A percentile compares a stretch with the other conserved stretches of the same genome.
phyloP scores from a whole-genome alignment of 2,797 vertebrate genomes.

The Otolemur crassicaudatus region DNA sequence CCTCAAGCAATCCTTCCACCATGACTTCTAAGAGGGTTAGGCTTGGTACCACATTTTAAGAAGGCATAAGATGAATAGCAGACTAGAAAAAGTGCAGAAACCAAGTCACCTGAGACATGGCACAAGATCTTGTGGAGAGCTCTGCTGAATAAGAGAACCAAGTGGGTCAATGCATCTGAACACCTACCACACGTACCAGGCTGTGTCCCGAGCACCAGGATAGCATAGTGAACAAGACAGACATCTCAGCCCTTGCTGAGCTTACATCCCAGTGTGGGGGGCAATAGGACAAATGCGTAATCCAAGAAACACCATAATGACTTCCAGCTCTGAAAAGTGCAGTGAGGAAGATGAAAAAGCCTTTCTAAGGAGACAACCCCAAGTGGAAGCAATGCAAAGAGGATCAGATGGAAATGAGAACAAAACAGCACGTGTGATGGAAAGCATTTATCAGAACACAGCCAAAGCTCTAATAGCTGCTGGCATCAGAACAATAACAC shows the following conservation, averaged over 20 bases:
- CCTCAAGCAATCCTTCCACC: neutral
- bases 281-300: neutral
- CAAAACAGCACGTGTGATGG: neutral
- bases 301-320: neutral
- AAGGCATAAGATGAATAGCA: neutral
- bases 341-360: neutral
- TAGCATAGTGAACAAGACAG: neutral
- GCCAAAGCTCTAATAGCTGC: neutral
- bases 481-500: neutral
- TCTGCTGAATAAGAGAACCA: neutral
- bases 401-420: slow-evolving; percentile 22
- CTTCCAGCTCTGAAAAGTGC: neutral
- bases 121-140: neutral
- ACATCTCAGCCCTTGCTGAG: neutral
- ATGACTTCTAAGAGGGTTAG: neutral
- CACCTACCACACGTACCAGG: neutral
- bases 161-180: neutral
- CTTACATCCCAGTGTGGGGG: neutral
- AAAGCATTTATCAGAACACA: neutral
- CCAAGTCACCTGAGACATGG: neutral
- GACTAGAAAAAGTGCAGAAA: neutral
- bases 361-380: neutral
- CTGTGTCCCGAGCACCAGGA: neutral
- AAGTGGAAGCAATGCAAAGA: neutral
- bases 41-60: neutral